A percentile compares a stretch with the other conserved stretches of the same genome.
Conservation (phyloP, 92 coral and sea anemone genomes). For the Blastomussa wellsi region DNA sequence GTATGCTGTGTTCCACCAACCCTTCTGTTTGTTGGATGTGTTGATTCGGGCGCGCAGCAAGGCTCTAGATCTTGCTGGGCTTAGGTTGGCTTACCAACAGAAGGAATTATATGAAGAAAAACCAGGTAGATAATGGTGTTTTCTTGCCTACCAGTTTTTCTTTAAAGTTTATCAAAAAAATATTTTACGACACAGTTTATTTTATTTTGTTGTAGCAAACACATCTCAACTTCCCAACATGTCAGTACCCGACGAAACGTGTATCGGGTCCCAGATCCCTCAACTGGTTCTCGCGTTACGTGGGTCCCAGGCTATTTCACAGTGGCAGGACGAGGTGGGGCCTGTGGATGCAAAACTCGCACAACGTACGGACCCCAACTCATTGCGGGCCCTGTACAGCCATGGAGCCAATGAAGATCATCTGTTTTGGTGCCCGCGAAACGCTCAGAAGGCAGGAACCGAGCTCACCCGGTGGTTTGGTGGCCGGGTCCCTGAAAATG, state of each 20-base stretch:
- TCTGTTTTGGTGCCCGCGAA: conserved; percentile 92
- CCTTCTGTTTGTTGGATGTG: conserved; percentile 85
- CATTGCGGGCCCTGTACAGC: conserved; percentile 88
- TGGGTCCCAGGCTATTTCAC: conserved; percentile 80
- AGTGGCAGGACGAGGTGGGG: conserved; percentile 88
- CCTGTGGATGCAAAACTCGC: conserved; percentile 84
- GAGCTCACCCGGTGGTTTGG: conserved; percentile 96
- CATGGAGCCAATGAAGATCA: conserved; percentile 72
- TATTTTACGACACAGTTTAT: too few relatives aligned
- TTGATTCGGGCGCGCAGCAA: conserved; percentile 75
- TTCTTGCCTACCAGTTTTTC: neutral
- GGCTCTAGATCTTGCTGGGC: conserved; percentile 84
- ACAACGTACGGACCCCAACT: conserved; percentile 79
- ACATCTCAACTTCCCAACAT: neutral
- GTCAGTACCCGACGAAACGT: neutral
- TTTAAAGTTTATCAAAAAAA: too few relatives aligned
- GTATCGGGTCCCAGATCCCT: conserved; percentile 34
- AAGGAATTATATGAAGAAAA: conserved; percentile 36
- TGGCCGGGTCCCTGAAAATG: conserved; percentile 86
- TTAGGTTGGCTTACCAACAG: conserved; percentile 61
- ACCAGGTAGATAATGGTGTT: conserved; percentile 40
- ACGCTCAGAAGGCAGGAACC: conserved; percentile 57
- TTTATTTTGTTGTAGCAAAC: neutral
- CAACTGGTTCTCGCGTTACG: conserved; percentile 77
- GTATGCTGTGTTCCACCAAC: conserved; percentile 72